These are phyloP conservation scores for Physocephala rufipes DNA, from an alignment of 2,888 invertebrate species.

Conservation along the genomic window DNA sequence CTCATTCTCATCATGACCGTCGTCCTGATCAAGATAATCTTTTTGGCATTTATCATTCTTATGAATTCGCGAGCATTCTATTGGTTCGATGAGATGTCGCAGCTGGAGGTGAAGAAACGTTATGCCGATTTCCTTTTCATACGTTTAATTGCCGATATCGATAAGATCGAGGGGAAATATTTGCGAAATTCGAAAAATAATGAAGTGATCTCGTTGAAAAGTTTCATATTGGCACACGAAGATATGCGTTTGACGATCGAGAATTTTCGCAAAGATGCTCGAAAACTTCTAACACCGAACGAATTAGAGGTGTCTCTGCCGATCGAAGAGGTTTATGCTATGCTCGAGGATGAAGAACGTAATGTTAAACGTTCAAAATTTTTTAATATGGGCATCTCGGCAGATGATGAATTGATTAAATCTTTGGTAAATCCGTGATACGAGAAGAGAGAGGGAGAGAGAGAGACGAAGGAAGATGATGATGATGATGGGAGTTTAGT, in stretches of 20 bases:
- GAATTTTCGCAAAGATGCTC: constrained; percentile 62
- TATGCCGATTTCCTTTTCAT: constrained; percentile 59
- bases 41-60: constrained; percentile 46
- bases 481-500: constrained; percentile 9
- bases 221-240: constrained; percentile 57
- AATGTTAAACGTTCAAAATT: constrained; percentile 52
- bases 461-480: too few species aligned
- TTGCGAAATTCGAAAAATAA: constrained; percentile 42
- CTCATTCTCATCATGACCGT: constrained; percentile 46
- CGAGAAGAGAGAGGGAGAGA: not conserved
- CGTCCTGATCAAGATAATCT: constrained; percentile 44
- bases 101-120: constrained; percentile 61
- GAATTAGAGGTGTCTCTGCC: constrained; percentile 59
- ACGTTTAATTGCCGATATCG: constrained; percentile 58
- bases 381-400: constrained; percentile 51
- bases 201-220: constrained; percentile 47
- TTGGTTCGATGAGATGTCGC: constrained; percentile 50
- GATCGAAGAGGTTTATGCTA: constrained; percentile 59
- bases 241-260: constrained; percentile 59
- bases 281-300: constrained; percentile 57
- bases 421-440: constrained; percentile 52
- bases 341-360: constrained; percentile 55
- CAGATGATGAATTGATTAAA: constrained; percentile 53
- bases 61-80: constrained; percentile 47
- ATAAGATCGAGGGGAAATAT: constrained; percentile 54